phyloP scores from a whole-genome alignment of 1,140 invertebrate species.

The Vanessa atalanta region DNA sequence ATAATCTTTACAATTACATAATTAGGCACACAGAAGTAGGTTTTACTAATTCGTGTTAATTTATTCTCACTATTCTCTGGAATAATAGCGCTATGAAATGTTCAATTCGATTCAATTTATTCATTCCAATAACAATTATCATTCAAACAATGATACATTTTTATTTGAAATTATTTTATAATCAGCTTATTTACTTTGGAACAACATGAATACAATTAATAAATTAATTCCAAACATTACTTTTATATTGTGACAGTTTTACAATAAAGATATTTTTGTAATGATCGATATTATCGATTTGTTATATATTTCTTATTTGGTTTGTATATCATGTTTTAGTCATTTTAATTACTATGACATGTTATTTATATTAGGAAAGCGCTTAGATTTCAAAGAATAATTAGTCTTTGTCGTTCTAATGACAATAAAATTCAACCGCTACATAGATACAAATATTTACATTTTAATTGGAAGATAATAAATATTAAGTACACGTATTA shows the following conservation, averaged over 20 bases:
- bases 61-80: slow-evolving; percentile 45
- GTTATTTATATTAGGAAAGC: background rate
- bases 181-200: too few species aligned
- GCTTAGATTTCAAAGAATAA: background rate
- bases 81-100: slow-evolving; percentile 28
- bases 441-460: slow-evolving; percentile 64
- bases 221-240: too few species aligned
- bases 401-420: slow-evolving; percentile 4
- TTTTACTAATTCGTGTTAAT: slow-evolving; percentile 55
- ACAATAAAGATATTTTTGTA: background rate
- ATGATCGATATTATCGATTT: background rate
- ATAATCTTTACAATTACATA: slow-evolving; percentile 46
- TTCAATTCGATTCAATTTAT: background rate
- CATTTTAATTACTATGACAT: background rate
- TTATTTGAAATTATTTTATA: too few species aligned
- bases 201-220: too few species aligned
- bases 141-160: too few species aligned
- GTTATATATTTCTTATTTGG: too few species aligned
- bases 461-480: slow-evolving; percentile 47
- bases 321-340: too few species aligned
- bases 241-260: too few species aligned
- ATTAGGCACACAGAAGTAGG: slow-evolving; percentile 71
- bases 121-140: too few species aligned
- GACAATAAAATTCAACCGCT: slow-evolving; percentile 35
- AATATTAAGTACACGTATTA: slow-evolving; percentile 60